Evolutionary conservation across 2,888 invertebrate genomes (phyloP).

Genomic region (Plusia festucae): DNA sequence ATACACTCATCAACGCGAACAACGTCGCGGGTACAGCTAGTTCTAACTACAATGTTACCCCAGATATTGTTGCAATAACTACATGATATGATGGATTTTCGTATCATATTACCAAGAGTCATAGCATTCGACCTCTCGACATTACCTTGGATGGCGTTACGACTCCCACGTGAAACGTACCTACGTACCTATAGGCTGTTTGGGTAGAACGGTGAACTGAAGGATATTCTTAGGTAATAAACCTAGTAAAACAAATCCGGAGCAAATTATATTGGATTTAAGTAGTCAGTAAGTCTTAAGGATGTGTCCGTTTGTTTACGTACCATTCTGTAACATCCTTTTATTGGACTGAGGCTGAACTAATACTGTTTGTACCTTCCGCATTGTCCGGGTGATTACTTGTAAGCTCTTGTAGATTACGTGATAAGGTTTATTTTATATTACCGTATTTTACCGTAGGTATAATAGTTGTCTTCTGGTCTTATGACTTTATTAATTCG

Average conservation of each 20-base stretch:
- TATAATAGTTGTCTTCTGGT: too few relatives aligned
- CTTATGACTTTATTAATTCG: too few relatives aligned
- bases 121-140: conserved; percentile 25
- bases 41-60: not conserved
- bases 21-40: too few relatives aligned
- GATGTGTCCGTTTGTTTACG: conserved; percentile 28
- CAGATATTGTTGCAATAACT: not conserved
- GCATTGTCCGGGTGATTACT: not conserved
- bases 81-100: not conserved
- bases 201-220: not conserved
- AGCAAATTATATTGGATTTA: conserved; percentile 33
- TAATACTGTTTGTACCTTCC: not conserved
- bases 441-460: not conserved
- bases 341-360: conserved; percentile 12
- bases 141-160: conserved; percentile 28
- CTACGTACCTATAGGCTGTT: too few relatives aligned
- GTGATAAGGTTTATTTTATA: not conserved
- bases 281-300: conserved; percentile 22
- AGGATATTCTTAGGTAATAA: conserved; percentile 32
- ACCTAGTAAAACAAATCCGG: conserved; percentile 19
- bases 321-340: conserved; percentile 7
- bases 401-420: not conserved
- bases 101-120: not conserved
- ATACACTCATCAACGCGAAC: too few relatives aligned
- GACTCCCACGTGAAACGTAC: conserved; percentile 25